Percentiles rank a stretch among this genome's conserved stretches.
These are phyloP conservation scores for Gerris buenoi DNA, from an alignment of 1,140 invertebrate genomes.

Conservation along the genomic window DNA sequence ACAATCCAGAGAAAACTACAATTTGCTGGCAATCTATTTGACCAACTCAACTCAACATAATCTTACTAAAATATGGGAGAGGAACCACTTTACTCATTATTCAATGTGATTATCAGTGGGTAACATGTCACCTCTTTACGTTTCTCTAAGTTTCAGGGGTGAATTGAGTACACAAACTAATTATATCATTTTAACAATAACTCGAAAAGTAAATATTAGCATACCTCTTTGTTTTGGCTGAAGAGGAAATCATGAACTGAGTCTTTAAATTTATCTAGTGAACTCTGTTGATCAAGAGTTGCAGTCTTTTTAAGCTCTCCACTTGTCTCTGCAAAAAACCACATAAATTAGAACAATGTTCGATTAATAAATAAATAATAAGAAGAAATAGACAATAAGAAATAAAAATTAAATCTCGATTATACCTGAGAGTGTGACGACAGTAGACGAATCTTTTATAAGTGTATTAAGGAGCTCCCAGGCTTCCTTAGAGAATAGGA, in stretches of 20 bases:
- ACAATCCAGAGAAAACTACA: too few species aligned
- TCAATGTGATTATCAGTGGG: too few species aligned
- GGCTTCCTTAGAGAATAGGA: conserved; percentile 73
- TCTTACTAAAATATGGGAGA: too few species aligned
- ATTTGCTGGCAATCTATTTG: too few species aligned
- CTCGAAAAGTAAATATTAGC: background rate
- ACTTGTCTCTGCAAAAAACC: background rate
- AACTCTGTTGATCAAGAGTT: background rate
- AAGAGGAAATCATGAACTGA: conserved; percentile 15
- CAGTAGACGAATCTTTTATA: conserved; percentile 31
- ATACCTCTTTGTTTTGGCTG: background rate
- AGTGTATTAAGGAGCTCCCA: conserved; percentile 43
- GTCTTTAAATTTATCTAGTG: conserved; percentile 11
- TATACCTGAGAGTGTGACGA: conserved; percentile 34
- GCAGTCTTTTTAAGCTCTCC: background rate
- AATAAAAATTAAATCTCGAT: background rate
- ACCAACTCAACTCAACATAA: too few species aligned
- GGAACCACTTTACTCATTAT: too few species aligned
- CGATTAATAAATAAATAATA: background rate
- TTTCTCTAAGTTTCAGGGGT: too few species aligned
- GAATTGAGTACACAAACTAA: too few species aligned
- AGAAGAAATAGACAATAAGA: background rate
- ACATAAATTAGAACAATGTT: background rate
- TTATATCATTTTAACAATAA: too few species aligned
- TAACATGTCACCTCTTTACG: too few species aligned